These are phyloP conservation scores for Neoitamus cyanurus DNA, from an alignment of 2,888 invertebrate species.

Conservation along the genomic window DNA sequence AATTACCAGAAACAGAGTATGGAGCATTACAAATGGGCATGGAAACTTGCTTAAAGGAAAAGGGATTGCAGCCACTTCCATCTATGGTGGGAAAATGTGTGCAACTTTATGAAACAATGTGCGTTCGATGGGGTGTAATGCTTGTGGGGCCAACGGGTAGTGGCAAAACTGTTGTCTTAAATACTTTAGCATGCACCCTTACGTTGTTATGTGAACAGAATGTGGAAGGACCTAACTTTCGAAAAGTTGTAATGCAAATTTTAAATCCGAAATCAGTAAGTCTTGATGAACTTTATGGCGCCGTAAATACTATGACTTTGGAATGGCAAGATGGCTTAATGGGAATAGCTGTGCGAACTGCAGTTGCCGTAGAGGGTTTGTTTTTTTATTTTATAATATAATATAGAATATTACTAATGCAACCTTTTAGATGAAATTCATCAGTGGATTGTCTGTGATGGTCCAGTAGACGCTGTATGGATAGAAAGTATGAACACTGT, in stretches of 20 bases:
- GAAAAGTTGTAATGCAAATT: conserved; percentile 79
- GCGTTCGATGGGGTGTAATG: conserved; percentile 93
- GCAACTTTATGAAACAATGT: conserved; percentile 90
- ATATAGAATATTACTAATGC: neutral
- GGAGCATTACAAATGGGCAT: conserved; percentile 78
- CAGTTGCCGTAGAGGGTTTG: conserved; percentile 61
- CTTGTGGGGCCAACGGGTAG: conserved; percentile 90
- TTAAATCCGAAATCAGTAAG: conserved; percentile 91
- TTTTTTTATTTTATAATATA: neutral
- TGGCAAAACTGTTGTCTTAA: conserved; percentile 82
- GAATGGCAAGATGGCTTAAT: conserved; percentile 93
- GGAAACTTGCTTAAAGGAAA: conserved; percentile 69
- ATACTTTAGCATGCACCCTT: conserved; percentile 80
- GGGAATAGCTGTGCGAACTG: conserved; percentile 68
- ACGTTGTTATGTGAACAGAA: conserved; percentile 73
- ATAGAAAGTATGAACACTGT: conserved; percentile 95
- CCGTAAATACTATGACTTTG: conserved; percentile 82
- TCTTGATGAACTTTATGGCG: conserved; percentile 90
- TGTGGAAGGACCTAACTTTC: conserved; percentile 72
- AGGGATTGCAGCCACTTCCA: conserved; percentile 73
- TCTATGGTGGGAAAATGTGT: conserved; percentile 68
- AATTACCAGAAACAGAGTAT: conserved; percentile 82
- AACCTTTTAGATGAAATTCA: conserved; percentile 72
- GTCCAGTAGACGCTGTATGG: conserved; percentile 93
- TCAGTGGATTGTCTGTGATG: conserved; percentile 93